Base-by-base conservation (phyloP, 1,140 invertebrate genomes). In the Megalopta genalis region DNA sequence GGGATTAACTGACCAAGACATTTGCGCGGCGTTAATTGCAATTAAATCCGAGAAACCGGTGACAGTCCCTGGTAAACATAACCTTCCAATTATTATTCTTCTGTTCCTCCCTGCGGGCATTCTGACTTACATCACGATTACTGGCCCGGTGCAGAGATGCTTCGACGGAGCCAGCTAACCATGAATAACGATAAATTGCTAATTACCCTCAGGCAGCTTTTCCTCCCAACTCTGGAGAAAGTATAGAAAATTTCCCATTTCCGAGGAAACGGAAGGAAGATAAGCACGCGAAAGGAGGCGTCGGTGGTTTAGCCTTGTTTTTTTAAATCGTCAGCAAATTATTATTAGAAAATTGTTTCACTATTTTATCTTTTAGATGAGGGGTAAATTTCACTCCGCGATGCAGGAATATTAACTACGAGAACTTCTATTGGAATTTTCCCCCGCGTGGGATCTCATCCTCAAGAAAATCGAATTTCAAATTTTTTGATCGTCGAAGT, bases 101-200 rank as follows among this genome's bases (percentile, higher is more conserved):
- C 25, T 14, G 25, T 14, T n/a, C 4, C 9, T 66, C 39, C 4
- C 9, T 66, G 21, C 10, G 23, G 6, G n/a, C 14, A 39, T 18
- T 27, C 14, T n/a, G 18, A 39, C 67, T 71, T 77, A 70, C 42
- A 70, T 71, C 46, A 42, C 68, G 42, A 77, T 77, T 77, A 64
- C 46, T 37, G n/a, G 25, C 12, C 16, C 59, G 23, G n/a, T 32
- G 63, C 42, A 64, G 46, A 68, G 59, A 71, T 64, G 59, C 46
- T 52, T 54, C 59, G 68, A 72, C 42, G 68, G 18, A 64, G 46
- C 46, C 23, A 37, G 70, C 32, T 46, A 78, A 69, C 60, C 63
- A 27, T 79, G 70, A 62, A 74, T 42, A 79, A 73, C 77, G 70
- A 79, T 86, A 85, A 86, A 85, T 86, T 85, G 76, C 85, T 85